Evolutionary conservation across 2,797 vertebrate species (phyloP).

Genomic region (Triplophysa bombifrons): DNA sequence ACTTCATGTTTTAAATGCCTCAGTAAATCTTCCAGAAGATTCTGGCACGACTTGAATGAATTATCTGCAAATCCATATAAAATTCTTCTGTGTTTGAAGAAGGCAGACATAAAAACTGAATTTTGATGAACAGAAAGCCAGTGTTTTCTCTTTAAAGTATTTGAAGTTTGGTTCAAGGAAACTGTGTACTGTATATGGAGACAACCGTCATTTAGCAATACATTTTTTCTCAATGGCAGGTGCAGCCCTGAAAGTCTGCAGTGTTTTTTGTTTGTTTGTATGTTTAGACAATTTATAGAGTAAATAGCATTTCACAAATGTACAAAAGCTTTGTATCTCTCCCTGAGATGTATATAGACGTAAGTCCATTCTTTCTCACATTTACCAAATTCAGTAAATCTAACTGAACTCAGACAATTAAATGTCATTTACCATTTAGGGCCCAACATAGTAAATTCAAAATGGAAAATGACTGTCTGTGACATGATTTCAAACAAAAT

Average conservation of each 20-base stretch:
- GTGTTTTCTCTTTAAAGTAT: not conserved
- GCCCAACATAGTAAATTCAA: too few species aligned
- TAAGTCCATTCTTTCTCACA: too few species aligned
- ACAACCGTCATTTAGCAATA: not conserved
- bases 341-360: too few species aligned
- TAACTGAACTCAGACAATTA: not conserved
- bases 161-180: too few species aligned
- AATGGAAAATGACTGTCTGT: too few species aligned
- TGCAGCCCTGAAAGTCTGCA: not conserved
- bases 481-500: too few species aligned
- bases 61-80: not conserved
- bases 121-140: not conserved
- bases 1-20: slow-evolving; percentile 44
- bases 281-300: too few species aligned
- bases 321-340: too few species aligned
- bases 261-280: too few species aligned
- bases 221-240: not conserved
- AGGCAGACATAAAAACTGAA: not conserved
- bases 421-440: too few species aligned
- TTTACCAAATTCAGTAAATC: not conserved
- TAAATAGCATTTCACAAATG: too few species aligned
- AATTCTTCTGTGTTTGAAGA: not conserved
- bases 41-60: not conserved
- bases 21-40: slow-evolving; percentile 43
- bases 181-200: not conserved